Base-by-base conservation (phyloP, 1,140 invertebrate genomes). In the Sitodiplosis mosellana region DNA sequence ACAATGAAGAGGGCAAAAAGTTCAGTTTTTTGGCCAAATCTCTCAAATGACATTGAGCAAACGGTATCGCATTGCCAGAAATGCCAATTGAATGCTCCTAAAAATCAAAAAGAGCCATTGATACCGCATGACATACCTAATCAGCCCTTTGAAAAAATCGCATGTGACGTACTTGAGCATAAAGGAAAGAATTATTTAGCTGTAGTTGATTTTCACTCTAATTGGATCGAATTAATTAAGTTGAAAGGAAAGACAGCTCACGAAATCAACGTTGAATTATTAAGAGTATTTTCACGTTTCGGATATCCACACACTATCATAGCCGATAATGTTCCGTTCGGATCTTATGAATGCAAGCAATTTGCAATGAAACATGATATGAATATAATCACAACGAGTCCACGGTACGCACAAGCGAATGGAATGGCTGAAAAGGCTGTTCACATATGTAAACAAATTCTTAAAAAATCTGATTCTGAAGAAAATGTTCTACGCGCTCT, bases 11-110 rank as follows among this genome's bases (percentile, higher is more conserved):
- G 52, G 11, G 61, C 64, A 11, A 56, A 58, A 37, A 52, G 63
- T 6, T 49, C 60, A 27, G 51, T 66, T 14, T 67, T 54, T 48
- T 68, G 64, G 63, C 56, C 56, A 5, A 48, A 55, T 1, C 60
- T 69, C 54, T 51, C 53, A 19, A 49, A 49, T 11, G 49, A 67
- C 38, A 56, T 66, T 7, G 55, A 62, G 38, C 49, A 52, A 18
- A 8, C 49, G 7, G 54, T 64, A 14, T 37, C 52, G 12, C 21
- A 45, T 1, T 69, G 59, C 51, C 19, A 37, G 1, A 14, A 50
- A 2, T 65, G 62, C 57, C 51, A 59, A 46, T 51, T 43, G 3
- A 59, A 51, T 47, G 46, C 51, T 48, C 56, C 51, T 44, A 49
- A 20, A 20, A 59, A 60, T 47, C 15, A 33, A 4, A 58, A 59